Base-by-base conservation (phyloP, 2,888 invertebrate genomes). In the Aricia artaxerxes region DNA sequence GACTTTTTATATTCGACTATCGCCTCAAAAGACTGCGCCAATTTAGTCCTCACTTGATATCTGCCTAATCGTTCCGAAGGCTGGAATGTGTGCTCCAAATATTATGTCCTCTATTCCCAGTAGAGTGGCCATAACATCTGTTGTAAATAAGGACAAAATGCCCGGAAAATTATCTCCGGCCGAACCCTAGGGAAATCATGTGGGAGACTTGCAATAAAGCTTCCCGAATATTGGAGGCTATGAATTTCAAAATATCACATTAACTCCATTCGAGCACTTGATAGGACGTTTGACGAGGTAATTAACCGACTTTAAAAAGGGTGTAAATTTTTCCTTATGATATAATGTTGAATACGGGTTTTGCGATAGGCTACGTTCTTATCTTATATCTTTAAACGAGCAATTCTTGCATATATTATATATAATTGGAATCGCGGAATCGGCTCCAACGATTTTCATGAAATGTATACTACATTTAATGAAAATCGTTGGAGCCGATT, bases 61-160 rank as follows among this genome's bases (percentile, higher is more conserved):
- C 13, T 35, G 69, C 38, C 69, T 69, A 69, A 69, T 69, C 69
- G 69, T 69, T 69, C 13, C 16, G 69, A 31, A 73, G 73, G 31
- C 49, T 31, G 4, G 44, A 75, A 75, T 75, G 31, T 75, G 76
- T 75, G 75, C 31, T 35, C 35, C 2, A 53, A 53, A 57, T 75
- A 75, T 31, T 75, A 75, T 31, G 75, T 75, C 49, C 49, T 31
- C 31, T 75, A 75, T 75, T 75, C 49, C 75, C 76, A 57, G 75
- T 16, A 75, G 53, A 76, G 24, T 76, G 57, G 76, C 57, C 76
- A 76, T 76, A 76, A 76, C 76, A 76, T 76, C 57, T 76, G 76
- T 57, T 76, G 53, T 76, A 76, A 76, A 76, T 76, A 76, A 76
- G 76, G 76, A 57, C 76, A 53, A 76, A 76, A 76, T 76, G 76